A percentile compares a stretch with the other conserved stretches of the same genome.
phyloP scores from a whole-genome alignment of 2,888 invertebrate species.

The Sipha maydis region DNA sequence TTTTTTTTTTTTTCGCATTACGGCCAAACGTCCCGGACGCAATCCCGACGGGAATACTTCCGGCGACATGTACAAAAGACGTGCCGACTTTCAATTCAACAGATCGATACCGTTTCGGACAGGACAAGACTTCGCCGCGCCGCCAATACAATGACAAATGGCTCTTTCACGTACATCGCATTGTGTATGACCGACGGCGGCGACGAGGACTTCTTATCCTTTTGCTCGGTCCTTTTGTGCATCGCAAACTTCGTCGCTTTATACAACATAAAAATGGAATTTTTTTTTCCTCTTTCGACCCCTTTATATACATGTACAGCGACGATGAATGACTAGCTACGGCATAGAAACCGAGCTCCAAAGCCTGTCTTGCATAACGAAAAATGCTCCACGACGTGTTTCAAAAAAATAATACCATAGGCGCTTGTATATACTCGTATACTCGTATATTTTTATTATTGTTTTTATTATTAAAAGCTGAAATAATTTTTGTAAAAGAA shows the following conservation, averaged over 20 bases:
- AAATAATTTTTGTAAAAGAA: too few species aligned
- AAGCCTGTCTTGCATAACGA: constrained; percentile 24
- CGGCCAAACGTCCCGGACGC: constrained; percentile 48
- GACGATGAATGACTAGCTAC: constrained; percentile 3
- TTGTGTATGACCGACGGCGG: constrained; percentile 9
- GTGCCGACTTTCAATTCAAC: constrained; percentile 58
- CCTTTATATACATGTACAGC: neutral
- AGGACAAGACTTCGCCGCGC: constrained; percentile 48
- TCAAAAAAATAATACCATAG: neutral
- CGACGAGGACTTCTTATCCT: constrained; percentile 54
- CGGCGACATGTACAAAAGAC: constrained; percentile 58
- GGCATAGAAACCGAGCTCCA: neutral
- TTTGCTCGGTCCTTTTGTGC: constrained; percentile 40
- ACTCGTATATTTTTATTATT: too few species aligned
- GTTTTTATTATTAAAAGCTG: too few species aligned
- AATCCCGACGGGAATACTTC: constrained; percentile 59
- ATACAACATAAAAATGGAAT: constrained; percentile 20
- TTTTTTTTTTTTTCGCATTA: constrained; percentile 34
- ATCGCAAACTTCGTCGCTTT: constrained; percentile 23
- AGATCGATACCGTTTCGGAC: constrained; percentile 52
- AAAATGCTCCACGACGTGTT: constrained; percentile 1
- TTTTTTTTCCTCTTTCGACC: constrained; percentile 31
- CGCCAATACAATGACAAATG: constrained; percentile 59
- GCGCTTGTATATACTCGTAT: too few species aligned
- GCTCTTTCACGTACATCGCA: constrained; percentile 34